These are phyloP conservation scores for Lateolabrax maculatus DNA, from an alignment of 2,797 vertebrate species.

Conservation along the genomic window DNA sequence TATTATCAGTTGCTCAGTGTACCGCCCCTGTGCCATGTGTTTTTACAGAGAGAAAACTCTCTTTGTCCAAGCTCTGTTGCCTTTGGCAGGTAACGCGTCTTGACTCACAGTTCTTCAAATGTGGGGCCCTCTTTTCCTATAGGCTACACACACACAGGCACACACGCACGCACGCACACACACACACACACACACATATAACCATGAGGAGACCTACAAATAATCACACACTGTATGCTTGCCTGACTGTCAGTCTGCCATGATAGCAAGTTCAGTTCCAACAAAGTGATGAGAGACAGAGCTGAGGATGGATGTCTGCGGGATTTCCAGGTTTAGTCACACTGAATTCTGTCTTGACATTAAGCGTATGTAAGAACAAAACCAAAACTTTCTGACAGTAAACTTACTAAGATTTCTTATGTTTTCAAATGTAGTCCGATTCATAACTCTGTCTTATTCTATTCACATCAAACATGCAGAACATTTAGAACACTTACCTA, in stretches of 20 bases:
- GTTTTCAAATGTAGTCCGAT: background rate
- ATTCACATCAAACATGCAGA: background rate
- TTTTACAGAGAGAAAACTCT: conserved; percentile 55
- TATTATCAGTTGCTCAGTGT: conserved; percentile 10
- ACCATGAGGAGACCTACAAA: conserved; percentile 34
- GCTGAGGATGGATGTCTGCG: conserved; percentile 44
- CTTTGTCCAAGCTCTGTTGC: conserved; percentile 59
- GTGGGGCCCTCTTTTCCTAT: conserved; percentile 29
- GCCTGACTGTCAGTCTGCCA: conserved; percentile 32
- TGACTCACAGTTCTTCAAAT: conserved; percentile 56
- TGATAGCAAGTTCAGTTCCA: conserved; percentile 31
- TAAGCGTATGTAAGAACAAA: conserved; percentile 3
- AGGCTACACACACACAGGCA: conserved; percentile 13
- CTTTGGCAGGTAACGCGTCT: conserved; percentile 59
- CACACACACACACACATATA: background rate
- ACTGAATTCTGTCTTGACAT: conserved; percentile 47
- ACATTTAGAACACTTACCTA: background rate
- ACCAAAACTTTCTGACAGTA: conserved; percentile 4
- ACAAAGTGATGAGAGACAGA: conserved; percentile 52
- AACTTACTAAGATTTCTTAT: background rate
- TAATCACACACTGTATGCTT: conserved; percentile 18
- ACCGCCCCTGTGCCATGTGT: conserved; percentile 23
- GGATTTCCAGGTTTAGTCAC: conserved; percentile 66
- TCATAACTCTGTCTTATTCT: background rate
- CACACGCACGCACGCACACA: conserved; percentile 17